These are phyloP conservation scores for Wiebesia pumilae DNA, from an alignment of 1,140 invertebrate genomes.

Conservation along the genomic window DNA sequence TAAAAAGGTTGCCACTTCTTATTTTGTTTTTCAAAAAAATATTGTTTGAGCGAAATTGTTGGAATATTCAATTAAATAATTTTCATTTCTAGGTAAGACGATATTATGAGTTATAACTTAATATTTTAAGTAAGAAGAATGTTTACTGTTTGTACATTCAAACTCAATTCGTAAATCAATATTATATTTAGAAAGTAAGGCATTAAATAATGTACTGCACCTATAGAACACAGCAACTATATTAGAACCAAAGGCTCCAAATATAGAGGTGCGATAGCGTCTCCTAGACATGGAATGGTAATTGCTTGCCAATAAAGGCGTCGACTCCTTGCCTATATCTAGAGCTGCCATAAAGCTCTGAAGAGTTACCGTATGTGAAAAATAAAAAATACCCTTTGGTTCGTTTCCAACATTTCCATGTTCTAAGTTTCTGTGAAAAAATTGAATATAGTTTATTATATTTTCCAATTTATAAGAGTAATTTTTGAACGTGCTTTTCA, in stretches of 20 bases:
- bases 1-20: too few species aligned
- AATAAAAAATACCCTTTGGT: constrained; percentile 82
- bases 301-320: constrained; percentile 81
- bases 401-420: constrained; percentile 56
- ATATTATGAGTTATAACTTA: too few species aligned
- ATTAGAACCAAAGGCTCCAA: constrained; percentile 86
- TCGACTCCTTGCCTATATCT: constrained; percentile 80
- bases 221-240: constrained; percentile 84
- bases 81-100: too few species aligned
- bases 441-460: background rate
- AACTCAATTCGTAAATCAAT: background rate
- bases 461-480: too few species aligned
- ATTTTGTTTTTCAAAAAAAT: too few species aligned
- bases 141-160: background rate
- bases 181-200: background rate
- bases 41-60: too few species aligned
- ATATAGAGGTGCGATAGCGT: constrained; percentile 82
- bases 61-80: too few species aligned
- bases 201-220: constrained; percentile 22
- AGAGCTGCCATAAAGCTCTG: constrained; percentile 80
- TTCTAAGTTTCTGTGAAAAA: constrained; percentile 54
- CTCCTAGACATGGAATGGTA: constrained; percentile 77
- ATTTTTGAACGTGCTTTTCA: too few species aligned
- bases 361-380: constrained; percentile 82
- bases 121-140: background rate